These are phyloP conservation scores for Leptocoma aspasia DNA, from an alignment of 2,113 vertebrate genomes.

Conservation along the genomic window DNA sequence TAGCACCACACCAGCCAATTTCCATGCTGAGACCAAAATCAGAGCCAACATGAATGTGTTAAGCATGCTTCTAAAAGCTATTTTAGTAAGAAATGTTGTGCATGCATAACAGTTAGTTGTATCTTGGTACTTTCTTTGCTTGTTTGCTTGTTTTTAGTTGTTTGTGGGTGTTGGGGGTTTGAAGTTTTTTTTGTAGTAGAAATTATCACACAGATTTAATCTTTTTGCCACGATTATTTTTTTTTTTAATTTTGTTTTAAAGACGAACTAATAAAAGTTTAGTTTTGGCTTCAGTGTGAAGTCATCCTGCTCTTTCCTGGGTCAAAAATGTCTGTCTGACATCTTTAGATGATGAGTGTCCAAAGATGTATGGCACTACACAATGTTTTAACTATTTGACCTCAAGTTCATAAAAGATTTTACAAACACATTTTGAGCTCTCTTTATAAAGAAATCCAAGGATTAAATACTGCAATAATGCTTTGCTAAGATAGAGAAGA, in stretches of 20 bases:
- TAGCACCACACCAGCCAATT: neutral
- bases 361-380: neutral
- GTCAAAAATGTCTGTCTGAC: neutral
- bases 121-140: neutral
- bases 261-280: neutral
- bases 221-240: neutral
- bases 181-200: neutral
- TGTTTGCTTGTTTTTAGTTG: neutral
- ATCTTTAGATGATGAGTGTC: neutral
- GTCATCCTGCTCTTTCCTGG: neutral
- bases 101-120: neutral
- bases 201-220: neutral
- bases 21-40: neutral
- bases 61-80: neutral
- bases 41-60: neutral
- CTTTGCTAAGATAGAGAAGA: neutral
- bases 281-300: neutral
- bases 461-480: neutral
- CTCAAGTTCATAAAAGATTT: neutral
- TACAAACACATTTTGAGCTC: neutral
- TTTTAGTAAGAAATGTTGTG: neutral
- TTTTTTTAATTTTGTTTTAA: neutral
- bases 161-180: accelerated
- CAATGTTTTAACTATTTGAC: neutral
- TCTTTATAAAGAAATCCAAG: neutral